Conservation (phyloP, 2,888 invertebrate species). For the Uloborus plumipes region DNA sequence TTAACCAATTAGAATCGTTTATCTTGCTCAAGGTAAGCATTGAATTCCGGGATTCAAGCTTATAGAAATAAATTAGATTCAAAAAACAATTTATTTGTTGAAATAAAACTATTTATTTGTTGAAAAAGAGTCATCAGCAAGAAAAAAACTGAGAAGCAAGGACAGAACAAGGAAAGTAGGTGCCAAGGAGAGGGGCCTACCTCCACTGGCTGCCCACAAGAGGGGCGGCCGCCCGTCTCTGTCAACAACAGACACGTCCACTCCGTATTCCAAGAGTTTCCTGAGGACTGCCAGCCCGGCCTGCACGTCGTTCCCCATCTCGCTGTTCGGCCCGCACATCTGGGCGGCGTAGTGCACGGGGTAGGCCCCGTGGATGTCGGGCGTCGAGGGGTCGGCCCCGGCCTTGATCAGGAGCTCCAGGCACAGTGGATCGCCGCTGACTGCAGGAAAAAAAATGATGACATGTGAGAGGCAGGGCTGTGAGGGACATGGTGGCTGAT, state of each 20-base stretch:
- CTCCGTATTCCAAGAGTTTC: conserved; percentile 82
- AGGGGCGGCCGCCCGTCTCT: conserved; percentile 94
- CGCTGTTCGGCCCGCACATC: conserved; percentile 89
- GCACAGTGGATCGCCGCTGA: conserved; percentile 93
- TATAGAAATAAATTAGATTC: no score
- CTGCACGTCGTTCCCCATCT: conserved; percentile 75
- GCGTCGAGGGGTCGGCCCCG: conserved; percentile 88
- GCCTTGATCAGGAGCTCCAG: conserved; percentile 84
- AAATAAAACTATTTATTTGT: no score
- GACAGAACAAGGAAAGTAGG: no score
- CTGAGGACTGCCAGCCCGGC: conserved; percentile 84
- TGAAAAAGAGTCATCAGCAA: no score
- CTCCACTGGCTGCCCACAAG: conserved; percentile 97
- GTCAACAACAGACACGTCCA: conserved; percentile 87
- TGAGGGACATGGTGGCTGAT: no score
- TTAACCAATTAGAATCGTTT: no score
- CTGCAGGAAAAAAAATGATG: conserved; percentile 73
- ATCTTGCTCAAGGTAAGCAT: no score
- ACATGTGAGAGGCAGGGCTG: no score
- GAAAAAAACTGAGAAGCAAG: no score
- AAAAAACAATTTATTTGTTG: no score
- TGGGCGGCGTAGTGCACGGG: conserved; percentile 98
- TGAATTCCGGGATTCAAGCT: no score
- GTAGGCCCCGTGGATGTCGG: conserved; percentile 94
- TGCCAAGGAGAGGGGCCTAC: conserved; percentile 69